phyloP scores from a whole-genome alignment of 2,113 vertebrate species.

The Cervus canadensis region DNA sequence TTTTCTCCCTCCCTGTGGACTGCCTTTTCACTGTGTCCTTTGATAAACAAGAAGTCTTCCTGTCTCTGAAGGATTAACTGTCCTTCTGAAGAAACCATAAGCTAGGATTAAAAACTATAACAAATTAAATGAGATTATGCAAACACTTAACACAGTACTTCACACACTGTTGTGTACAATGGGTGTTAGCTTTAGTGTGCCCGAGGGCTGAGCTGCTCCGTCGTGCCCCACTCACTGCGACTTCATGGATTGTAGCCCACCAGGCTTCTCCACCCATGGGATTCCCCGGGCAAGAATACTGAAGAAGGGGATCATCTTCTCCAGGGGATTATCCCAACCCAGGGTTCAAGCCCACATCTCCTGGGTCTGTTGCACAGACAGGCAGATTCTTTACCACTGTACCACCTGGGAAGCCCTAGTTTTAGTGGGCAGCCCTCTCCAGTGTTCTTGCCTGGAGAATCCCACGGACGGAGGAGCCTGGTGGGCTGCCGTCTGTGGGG shows the following conservation, averaged over 20 bases:
- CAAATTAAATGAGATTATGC: not conserved
- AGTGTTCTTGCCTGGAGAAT: too few species aligned
- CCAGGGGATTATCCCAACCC: not conserved
- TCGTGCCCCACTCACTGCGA: accelerated
- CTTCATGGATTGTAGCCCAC: not conserved
- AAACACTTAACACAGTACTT: not conserved
- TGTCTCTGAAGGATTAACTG: not conserved
- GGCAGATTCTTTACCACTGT: not conserved
- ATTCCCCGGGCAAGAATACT: not conserved
- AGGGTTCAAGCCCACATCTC: not conserved
- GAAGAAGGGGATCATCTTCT: not conserved
- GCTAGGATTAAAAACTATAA: not conserved
- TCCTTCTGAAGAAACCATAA: not conserved
- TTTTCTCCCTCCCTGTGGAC: not conserved
- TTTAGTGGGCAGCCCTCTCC: not conserved
- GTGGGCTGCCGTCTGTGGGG: too few species aligned
- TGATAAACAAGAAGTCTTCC: not conserved
- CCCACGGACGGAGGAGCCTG: too few species aligned
- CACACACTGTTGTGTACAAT: accelerated
- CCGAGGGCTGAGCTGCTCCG: accelerated
- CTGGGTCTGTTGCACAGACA: not conserved
- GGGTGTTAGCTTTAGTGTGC: not conserved
- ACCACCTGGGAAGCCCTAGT: not conserved
- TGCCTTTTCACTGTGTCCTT: not conserved
- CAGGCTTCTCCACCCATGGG: not conserved